A percentile compares a stretch with the other conserved stretches of the same genome.
Conservation (phyloP, 2,113 vertebrate genomes). For the Zootoca vivipara region DNA sequence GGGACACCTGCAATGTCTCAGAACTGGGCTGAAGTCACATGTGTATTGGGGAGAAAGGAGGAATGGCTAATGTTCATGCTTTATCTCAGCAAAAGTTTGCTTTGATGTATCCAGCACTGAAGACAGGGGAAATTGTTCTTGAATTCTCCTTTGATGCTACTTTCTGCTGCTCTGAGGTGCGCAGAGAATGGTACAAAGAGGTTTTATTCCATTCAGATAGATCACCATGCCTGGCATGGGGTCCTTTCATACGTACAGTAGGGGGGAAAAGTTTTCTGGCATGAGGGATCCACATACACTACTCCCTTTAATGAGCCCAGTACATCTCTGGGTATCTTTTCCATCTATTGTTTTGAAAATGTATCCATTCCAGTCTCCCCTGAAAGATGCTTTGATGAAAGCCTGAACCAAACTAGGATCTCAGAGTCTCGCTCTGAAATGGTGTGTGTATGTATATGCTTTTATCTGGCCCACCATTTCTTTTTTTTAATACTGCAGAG, state of each 20-base stretch:
- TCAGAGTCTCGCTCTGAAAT: background rate
- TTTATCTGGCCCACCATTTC: background rate
- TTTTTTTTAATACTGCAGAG: background rate
- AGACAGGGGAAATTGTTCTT: slow-evolving; percentile 2
- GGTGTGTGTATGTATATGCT: background rate
- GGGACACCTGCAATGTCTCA: background rate
- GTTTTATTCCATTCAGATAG: background rate
- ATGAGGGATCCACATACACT: background rate
- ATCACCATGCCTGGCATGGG: background rate
- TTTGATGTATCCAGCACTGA: background rate
- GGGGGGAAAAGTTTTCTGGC: background rate
- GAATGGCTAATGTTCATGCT: background rate
- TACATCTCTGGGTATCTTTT: background rate
- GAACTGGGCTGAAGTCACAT: background rate
- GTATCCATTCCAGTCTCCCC: background rate
- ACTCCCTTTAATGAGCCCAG: slow-evolving; percentile 9
- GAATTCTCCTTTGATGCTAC: background rate
- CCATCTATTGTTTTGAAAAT: background rate
- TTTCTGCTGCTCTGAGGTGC: background rate
- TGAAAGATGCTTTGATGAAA: background rate
- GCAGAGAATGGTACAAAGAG: slow-evolving; percentile 1
- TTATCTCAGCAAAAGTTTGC: background rate
- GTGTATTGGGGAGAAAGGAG: background rate
- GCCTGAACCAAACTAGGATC: background rate
- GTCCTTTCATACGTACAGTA: slow-evolving; percentile 11